These are phyloP conservation scores for Pandemis corylana DNA, from an alignment of 2,888 invertebrate genomes.

Conservation along the genomic window DNA sequence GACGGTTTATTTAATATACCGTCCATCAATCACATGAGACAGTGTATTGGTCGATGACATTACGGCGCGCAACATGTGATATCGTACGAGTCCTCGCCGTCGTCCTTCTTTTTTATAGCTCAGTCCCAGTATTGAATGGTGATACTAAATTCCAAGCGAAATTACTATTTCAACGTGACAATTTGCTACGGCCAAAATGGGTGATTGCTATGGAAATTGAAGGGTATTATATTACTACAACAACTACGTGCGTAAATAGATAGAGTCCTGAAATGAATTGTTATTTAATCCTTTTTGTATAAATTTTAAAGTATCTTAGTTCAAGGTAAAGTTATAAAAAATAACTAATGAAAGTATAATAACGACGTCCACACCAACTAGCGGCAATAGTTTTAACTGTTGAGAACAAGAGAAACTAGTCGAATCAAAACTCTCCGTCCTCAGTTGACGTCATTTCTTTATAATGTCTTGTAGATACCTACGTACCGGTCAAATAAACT, in stretches of 20 bases:
- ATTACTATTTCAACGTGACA: constrained; percentile 29
- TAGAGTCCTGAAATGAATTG: background rate
- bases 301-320: background rate
- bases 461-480: background rate
- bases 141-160: constrained; percentile 31
- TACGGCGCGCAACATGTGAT: constrained; percentile 74
- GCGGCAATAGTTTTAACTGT: background rate
- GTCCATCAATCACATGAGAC: constrained; percentile 76
- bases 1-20: constrained; percentile 80
- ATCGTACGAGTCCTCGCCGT: constrained; percentile 28
- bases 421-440: background rate
- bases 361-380: background rate
- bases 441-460: background rate
- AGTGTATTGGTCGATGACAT: constrained; percentile 72
- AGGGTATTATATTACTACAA: background rate
- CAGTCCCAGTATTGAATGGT: constrained; percentile 17
- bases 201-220: constrained; percentile 2
- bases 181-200: constrained; percentile 5
- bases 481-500: too few relatives aligned
- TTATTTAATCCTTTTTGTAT: background rate
- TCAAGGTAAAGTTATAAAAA: background rate
- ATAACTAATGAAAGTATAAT: background rate
- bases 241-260: background rate
- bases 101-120: constrained; percentile 23
- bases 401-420: background rate